Percentiles rank a stretch among this genome's conserved stretches.
These are phyloP conservation scores for Leptonema lineaticorne DNA, from an alignment of 1,140 invertebrate species.

Conservation along the genomic window DNA sequence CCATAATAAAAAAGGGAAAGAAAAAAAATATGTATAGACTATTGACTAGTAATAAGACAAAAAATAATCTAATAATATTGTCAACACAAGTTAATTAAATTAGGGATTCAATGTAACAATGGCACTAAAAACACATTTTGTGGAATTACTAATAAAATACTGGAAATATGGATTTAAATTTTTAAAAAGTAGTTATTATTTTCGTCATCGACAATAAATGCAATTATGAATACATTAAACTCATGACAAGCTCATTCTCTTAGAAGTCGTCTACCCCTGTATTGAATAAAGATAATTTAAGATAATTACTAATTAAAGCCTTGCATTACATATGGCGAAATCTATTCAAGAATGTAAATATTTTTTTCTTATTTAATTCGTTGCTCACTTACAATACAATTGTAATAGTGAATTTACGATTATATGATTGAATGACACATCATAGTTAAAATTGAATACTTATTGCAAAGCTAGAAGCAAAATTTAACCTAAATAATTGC, in stretches of 20 bases:
- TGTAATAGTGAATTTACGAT: neutral
- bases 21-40: no score
- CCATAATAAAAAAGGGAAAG: no score
- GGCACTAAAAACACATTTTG: neutral
- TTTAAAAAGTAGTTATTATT: neutral
- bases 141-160: neutral
- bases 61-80: no score
- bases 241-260: neutral
- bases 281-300: neutral
- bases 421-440: neutral
- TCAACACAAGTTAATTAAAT: no score
- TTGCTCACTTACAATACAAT: conserved; percentile 5
- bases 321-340: conserved; percentile 3
- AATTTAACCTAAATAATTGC: conserved; percentile 1
- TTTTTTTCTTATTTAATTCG: neutral
- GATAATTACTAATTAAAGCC: conserved; percentile 6
- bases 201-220: no score
- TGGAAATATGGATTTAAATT: neutral
- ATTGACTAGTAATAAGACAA: no score
- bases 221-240: no score
- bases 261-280: neutral
- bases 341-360: neutral
- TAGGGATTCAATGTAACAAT: neutral
- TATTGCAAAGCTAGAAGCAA: conserved; percentile 7
- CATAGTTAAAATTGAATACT: neutral